These are phyloP conservation scores for Copsychus sechellarum DNA, from an alignment of 2,113 vertebrate species.

Conservation along the genomic window DNA sequence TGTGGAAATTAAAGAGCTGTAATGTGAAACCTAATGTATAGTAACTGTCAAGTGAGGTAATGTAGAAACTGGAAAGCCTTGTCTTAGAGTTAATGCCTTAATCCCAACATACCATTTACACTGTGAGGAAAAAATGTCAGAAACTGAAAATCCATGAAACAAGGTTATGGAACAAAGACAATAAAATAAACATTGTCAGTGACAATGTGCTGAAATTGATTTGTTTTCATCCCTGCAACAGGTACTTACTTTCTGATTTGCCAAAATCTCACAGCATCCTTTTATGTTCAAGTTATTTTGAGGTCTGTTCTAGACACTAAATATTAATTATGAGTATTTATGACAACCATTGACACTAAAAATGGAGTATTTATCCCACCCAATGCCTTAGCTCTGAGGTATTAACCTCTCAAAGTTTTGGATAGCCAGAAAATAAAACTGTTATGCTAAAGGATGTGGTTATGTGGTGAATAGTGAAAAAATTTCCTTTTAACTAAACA, in stretches of 20 bases:
- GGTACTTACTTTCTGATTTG: neutral
- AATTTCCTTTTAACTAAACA: slow-evolving; percentile 10
- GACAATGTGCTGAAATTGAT: neutral
- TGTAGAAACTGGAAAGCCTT: neutral
- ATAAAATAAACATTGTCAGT: neutral
- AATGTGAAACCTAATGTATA: slow-evolving; percentile 5
- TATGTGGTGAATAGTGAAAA: neutral
- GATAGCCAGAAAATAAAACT: neutral
- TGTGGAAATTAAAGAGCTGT: slow-evolving; percentile 4
- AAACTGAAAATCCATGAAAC: slow-evolving; percentile 19
- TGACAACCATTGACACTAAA: neutral
- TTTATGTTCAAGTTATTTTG: neutral
- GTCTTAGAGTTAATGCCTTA: slow-evolving; percentile 14
- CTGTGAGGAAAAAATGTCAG: slow-evolving; percentile 1
- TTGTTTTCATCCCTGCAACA: slow-evolving; percentile 7
- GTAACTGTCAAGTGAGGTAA: neutral
- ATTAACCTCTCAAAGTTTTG: neutral
- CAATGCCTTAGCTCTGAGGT: neutral
- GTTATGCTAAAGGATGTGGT: neutral
- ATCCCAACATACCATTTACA: neutral
- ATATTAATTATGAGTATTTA: neutral
- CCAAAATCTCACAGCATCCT: neutral
- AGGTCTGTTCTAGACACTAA: neutral
- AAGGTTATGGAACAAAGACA: neutral
- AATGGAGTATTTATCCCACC: neutral